Percentiles rank a stretch among this genome's conserved stretches.
Evolutionary conservation across 37 sponge, comb jelly and placozoan species (phyloP).

Genomic region (Chondrosia reniformis): DNA sequence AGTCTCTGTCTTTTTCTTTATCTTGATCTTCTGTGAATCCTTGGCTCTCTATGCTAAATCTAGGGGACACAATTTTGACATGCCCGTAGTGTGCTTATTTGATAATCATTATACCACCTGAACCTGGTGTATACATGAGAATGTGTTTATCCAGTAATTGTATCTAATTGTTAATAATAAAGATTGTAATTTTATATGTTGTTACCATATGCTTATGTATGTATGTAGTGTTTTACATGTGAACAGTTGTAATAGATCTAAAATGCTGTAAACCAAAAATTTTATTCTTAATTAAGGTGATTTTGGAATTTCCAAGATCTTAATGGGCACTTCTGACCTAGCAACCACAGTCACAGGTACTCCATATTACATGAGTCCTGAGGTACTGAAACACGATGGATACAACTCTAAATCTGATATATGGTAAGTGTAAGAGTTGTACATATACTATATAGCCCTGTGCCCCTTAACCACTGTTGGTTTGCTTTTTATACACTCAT

Average conservation of each 20-base stretch:
- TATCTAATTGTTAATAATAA: too few relatives aligned
- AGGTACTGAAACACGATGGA: constrained; percentile 92
- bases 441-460: too few relatives aligned
- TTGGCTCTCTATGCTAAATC: too few relatives aligned
- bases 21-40: too few relatives aligned
- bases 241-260: neutral
- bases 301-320: constrained; percentile 94
- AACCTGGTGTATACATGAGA: neutral
- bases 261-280: neutral
- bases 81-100: neutral
- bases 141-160: too few relatives aligned
- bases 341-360: constrained; percentile 98
- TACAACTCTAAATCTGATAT: constrained; percentile 96
- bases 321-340: constrained; percentile 86
- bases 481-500: too few relatives aligned
- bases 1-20: too few relatives aligned
- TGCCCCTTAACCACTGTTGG: too few relatives aligned
- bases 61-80: neutral
- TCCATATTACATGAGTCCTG: constrained; percentile 99
- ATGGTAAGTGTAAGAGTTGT: constrained; percentile 62
- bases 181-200: too few relatives aligned
- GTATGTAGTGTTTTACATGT: neutral
- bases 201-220: neutral
- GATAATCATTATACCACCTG: neutral
- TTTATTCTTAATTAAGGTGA: constrained; percentile 57